Conservation (phyloP, 2,113 vertebrate species). For the Vulpes vulpes region DNA sequence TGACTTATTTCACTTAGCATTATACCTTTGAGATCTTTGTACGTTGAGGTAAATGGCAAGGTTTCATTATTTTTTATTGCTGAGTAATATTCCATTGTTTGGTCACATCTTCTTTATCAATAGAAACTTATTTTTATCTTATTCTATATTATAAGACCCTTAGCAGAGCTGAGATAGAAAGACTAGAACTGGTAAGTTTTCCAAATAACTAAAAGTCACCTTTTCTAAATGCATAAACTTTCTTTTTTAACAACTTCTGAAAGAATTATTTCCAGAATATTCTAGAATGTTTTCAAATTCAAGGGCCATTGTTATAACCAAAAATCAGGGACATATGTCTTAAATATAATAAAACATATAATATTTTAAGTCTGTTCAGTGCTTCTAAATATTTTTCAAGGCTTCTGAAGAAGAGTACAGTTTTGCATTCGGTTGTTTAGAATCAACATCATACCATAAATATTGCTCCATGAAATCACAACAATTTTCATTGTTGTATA, state of each 20-base stretch:
- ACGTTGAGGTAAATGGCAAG: not conserved
- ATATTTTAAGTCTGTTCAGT: not conserved
- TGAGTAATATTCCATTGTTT: not conserved
- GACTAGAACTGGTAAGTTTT: slow-evolving; percentile 6
- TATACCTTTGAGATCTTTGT: not conserved
- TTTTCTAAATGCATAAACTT: not conserved
- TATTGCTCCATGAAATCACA: not conserved
- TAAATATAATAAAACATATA: not conserved
- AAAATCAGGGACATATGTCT: not conserved
- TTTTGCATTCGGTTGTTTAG: not conserved
- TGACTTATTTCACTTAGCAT: not conserved
- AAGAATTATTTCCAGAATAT: not conserved
- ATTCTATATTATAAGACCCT: not conserved
- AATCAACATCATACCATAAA: not conserved
- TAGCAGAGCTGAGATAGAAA: not conserved
- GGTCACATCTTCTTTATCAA: not conserved
- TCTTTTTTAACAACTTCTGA: not conserved
- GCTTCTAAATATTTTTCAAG: not conserved
- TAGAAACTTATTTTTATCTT: not conserved
- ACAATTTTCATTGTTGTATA: not conserved
- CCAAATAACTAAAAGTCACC: not conserved
- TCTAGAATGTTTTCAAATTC: not conserved
- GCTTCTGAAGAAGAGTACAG: not conserved
- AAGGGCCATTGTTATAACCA: not conserved
- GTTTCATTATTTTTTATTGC: not conserved